Percentiles rank a stretch among this genome's conserved stretches.
These are phyloP conservation scores for Yponomeuta sedellus DNA, from an alignment of 2,888 invertebrate species.

Conservation along the genomic window DNA sequence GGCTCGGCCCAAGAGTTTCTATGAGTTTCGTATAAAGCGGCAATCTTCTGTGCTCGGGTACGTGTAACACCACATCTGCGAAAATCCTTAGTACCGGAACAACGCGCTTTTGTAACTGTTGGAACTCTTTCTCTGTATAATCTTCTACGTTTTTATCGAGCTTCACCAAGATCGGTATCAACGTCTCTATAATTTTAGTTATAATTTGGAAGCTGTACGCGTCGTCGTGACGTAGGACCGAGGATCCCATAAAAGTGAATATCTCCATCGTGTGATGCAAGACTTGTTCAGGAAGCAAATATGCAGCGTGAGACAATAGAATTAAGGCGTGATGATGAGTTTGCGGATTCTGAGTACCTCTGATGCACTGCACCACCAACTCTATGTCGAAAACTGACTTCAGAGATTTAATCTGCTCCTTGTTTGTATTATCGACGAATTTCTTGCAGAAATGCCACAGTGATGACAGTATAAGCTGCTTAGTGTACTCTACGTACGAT, in stretches of 20 bases:
- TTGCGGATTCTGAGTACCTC: conserved; percentile 94
- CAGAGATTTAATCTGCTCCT: conserved; percentile 56
- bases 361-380: conserved; percentile 89
- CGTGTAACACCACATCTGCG: conserved; percentile 91
- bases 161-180: conserved; percentile 89
- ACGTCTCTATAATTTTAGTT: conserved; percentile 89
- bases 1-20: conserved; percentile 79
- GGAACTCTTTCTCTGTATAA: conserved; percentile 47
- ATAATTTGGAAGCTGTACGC: conserved; percentile 97
- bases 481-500: conserved; percentile 89
- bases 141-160: conserved; percentile 53
- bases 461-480: conserved; percentile 88
- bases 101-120: conserved; percentile 64
- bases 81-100: conserved; percentile 90
- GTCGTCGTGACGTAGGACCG: conserved; percentile 94
- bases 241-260: conserved; percentile 98
- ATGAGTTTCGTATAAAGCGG: conserved; percentile 88
- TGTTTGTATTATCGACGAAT: conserved; percentile 59
- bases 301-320: conserved; percentile 86
- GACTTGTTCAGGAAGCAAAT: conserved; percentile 87
- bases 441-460: conserved; percentile 84
- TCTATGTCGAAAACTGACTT: conserved; percentile 81
- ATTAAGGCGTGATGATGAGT: conserved; percentile 96
- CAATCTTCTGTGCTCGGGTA: conserved; percentile 93
- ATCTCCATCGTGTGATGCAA: conserved; percentile 96